Evolutionary conservation across 1,140 invertebrate species (phyloP).

Genomic region (Stegodyphus dumicola): DNA sequence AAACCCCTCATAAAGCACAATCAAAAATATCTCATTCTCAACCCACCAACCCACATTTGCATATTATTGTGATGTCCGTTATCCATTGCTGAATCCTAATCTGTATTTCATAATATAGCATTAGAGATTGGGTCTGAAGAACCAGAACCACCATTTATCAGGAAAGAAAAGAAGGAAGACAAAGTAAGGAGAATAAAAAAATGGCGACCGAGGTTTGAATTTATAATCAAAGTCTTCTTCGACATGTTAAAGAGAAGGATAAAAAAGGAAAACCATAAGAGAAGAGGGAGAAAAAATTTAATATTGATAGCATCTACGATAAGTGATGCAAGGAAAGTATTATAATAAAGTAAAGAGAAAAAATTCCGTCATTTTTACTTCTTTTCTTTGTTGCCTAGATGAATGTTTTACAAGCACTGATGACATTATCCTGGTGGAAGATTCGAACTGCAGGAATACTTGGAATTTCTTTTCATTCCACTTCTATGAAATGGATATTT

Average conservation of each 20-base stretch:
- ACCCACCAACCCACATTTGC: slow-evolving; percentile 25
- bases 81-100: slow-evolving; percentile 35
- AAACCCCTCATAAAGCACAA: slow-evolving; percentile 46
- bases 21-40: slow-evolving; percentile 51
- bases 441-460: slow-evolving; percentile 40
- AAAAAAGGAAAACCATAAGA: slow-evolving; percentile 10
- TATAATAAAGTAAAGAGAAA: slow-evolving; percentile 41
- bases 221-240: slow-evolving; percentile 53
- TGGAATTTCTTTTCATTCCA: neutral
- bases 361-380: slow-evolving; percentile 35
- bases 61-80: slow-evolving; percentile 42
- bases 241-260: slow-evolving; percentile 22
- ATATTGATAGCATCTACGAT: slow-evolving; percentile 52
- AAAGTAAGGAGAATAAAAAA: no score
- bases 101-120: slow-evolving; percentile 55
- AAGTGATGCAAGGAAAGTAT: slow-evolving; percentile 50
- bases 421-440: slow-evolving; percentile 45
- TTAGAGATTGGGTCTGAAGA: slow-evolving; percentile 27
- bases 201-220: slow-evolving; percentile 37
- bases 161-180: slow-evolving; percentile 13
- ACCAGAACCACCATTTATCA: slow-evolving; percentile 38
- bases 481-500: slow-evolving; percentile 14
- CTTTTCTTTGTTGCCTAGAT: slow-evolving; percentile 50
- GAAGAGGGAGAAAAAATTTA: slow-evolving; percentile 49
- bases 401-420: slow-evolving; percentile 51